Percentiles rank a stretch among this genome's conserved stretches.
Conservation (phyloP, 2,113 vertebrate species). For the Bufo bufo region DNA sequence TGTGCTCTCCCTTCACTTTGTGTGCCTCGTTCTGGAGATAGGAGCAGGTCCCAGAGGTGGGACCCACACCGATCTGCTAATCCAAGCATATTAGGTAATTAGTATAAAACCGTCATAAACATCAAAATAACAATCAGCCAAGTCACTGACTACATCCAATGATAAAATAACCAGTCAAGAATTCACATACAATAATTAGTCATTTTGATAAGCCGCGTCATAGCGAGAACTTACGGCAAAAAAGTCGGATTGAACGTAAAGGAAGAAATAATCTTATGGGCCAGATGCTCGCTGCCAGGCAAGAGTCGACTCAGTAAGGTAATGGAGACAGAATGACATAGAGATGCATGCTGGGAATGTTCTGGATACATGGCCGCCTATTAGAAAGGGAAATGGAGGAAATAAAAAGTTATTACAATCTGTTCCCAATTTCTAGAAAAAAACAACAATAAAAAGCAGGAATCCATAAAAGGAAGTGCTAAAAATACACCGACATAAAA, state of each 20-base stretch:
- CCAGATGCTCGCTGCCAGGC: slow-evolving; percentile 89
- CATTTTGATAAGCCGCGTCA: neutral
- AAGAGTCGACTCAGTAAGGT: slow-evolving; percentile 83
- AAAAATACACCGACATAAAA: slow-evolving; percentile 31
- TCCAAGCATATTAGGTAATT: no score
- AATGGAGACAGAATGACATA: slow-evolving; percentile 85
- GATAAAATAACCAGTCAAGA: neutral
- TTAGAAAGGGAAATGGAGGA: slow-evolving; percentile 59
- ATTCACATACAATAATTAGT: neutral
- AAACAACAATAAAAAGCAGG: neutral
- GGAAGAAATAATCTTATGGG: slow-evolving; percentile 79
- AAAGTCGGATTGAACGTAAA: slow-evolving; percentile 87
- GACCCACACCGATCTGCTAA: no score
- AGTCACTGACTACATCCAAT: no score
- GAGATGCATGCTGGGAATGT: slow-evolving; percentile 71
- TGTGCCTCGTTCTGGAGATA: no score
- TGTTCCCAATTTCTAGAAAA: neutral
- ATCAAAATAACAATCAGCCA: no score
- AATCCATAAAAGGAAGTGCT: neutral
- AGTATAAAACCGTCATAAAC: no score
- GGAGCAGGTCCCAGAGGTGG: no score
- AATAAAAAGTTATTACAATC: neutral
- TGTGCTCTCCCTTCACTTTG: no score
- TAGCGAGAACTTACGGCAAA: slow-evolving; percentile 82
- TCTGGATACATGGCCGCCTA: slow-evolving; percentile 76